Base-by-base conservation (phyloP, 2,888 invertebrate genomes). In the Torymus auratus region DNA sequence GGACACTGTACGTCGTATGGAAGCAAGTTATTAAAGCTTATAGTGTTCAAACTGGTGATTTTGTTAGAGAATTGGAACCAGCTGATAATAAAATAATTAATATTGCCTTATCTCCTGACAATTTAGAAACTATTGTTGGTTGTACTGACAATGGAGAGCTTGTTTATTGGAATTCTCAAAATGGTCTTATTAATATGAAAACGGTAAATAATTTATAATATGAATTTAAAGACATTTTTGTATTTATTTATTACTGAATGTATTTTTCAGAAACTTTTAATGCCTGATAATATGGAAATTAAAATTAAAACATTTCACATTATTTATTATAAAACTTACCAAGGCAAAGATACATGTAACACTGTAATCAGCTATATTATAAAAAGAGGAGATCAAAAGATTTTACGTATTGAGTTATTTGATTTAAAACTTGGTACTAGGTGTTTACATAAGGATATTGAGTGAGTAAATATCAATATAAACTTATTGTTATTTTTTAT, bases 41-140 rank as follows among this genome's bases (percentile, higher is more conserved):
- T 86, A 94, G 93, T 85, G 92, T 93, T 0, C 91, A 92, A 85
- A 95, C 95, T 2, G 95, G 94, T 0, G 94, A 94, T 86, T 92
- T 93, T 83, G 91, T 94, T 0, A 91, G 92, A 74, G 92, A 93
- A 84, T 93, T 94, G 71, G 92, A 92, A 82, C 93, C 93, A 28
- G 91, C 93, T 20, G 89, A 88, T 17, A 88, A 92, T 7, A 88
- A 90, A 83, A 91, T 93, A n/a, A 91, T 93, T 53, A 93, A 93
- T 52, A 91, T 94, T 84, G 89, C 91, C 73, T 86, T 92, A 67
- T 92, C 92, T 82, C 87, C 91, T 20, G 91, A 89, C 73, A 91
- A 91, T 86, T 85, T 88, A 41, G 92, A 92, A 83, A 88, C 90
- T 28, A 91, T 92, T 55, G 85, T 93, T 20, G 93, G 93, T 4